A percentile compares a stretch with the other conserved stretches of the same genome.
Conservation (phyloP, 2,113 vertebrate genomes). For the Butorides virescens region DNA sequence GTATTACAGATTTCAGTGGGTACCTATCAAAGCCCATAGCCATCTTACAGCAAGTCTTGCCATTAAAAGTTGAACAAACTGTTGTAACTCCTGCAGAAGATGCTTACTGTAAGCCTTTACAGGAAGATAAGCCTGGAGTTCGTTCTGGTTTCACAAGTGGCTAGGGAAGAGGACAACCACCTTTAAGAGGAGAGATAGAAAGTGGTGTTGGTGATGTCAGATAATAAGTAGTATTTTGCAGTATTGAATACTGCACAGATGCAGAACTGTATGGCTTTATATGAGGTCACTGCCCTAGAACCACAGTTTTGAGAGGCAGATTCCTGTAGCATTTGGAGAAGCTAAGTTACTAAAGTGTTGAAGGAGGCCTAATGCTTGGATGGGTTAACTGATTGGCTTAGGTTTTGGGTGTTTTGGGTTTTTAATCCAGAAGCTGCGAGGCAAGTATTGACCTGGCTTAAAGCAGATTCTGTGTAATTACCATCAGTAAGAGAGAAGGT, state of each 20-base stretch:
- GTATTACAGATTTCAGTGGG: too few species aligned
- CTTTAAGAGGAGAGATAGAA: not conserved
- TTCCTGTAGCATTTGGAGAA: not conserved
- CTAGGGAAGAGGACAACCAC: not conserved
- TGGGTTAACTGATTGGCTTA: not conserved
- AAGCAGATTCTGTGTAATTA: not conserved
- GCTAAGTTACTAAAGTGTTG: not conserved
- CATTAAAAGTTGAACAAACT: not conserved
- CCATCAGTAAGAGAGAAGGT: not conserved
- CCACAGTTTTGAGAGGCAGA: not conserved
- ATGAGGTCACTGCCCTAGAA: not conserved
- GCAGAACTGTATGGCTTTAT: not conserved
- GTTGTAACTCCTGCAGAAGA: not conserved
- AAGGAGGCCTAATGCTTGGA: not conserved
- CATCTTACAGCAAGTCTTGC: not conserved
- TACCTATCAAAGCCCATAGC: not conserved
- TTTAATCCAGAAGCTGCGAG: not conserved
- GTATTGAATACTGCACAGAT: not conserved
- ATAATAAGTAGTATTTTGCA: not conserved
- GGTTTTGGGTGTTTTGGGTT: not conserved
- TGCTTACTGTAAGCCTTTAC: not conserved
- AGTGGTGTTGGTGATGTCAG: not conserved
- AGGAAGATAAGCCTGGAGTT: not conserved
- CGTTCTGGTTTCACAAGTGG: not conserved
- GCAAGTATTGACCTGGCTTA: not conserved